Percentiles rank a stretch among this genome's conserved stretches.
Evolutionary conservation across 2,797 vertebrate genomes (phyloP).

Genomic region (Mus minutoides): DNA sequence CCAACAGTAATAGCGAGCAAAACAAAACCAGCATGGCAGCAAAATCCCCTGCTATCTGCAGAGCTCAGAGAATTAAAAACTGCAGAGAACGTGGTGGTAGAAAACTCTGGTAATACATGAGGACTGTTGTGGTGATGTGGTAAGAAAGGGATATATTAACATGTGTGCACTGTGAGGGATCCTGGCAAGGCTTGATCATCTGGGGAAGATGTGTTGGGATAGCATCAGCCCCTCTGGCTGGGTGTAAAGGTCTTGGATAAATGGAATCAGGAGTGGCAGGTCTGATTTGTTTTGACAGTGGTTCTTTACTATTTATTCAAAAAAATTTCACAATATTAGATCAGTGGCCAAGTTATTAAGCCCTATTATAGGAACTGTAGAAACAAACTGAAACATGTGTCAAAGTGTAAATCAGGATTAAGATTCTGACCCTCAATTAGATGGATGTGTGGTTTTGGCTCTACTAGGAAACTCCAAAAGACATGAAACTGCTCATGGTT

Average conservation of each 20-base stretch:
- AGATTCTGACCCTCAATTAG: background rate
- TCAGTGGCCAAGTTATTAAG: conserved; percentile 39
- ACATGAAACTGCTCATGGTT: background rate
- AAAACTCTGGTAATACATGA: background rate
- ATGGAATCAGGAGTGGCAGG: background rate
- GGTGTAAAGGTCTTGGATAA: background rate
- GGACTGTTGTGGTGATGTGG: background rate
- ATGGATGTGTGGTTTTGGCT: background rate
- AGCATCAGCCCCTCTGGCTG: background rate
- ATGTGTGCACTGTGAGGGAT: background rate
- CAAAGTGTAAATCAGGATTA: conserved; percentile 38
- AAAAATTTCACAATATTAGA: conserved; percentile 56
- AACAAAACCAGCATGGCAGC: background rate
- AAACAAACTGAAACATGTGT: conserved; percentile 45
- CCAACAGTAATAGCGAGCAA: background rate
- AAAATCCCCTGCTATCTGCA: background rate
- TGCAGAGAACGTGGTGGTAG: background rate
- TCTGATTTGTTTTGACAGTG: conserved; percentile 63
- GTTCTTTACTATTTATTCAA: conserved; percentile 59
- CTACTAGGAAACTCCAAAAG: background rate
- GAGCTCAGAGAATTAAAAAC: background rate
- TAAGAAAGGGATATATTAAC: background rate
- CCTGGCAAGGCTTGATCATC: background rate
- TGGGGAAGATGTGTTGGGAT: background rate
- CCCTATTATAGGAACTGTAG: background rate